Base-by-base conservation (phyloP, 2,113 vertebrate species). In the Engystomops pustulosus region DNA sequence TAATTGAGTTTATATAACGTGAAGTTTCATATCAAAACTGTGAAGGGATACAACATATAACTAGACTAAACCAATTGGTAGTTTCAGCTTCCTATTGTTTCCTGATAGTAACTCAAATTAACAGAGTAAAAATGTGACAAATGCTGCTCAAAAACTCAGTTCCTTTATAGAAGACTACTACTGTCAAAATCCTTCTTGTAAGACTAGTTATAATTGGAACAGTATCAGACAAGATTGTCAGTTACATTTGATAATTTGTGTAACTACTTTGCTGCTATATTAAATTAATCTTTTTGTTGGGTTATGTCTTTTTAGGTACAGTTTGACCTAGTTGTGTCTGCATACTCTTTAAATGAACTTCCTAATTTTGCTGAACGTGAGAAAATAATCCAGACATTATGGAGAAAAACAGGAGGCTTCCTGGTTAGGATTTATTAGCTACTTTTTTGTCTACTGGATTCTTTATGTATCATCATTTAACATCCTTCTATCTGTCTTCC, bases 341-440 rank as follows among this genome's bases (percentile, higher is more conserved):
- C 96, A 67, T 98, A 94, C 86, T 93, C 95, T 17, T 90, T 98
- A 77, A 95, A 94, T 0, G 96, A 97, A 67, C 90, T 98, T 38
- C 81, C 90, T 1, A 89, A 51, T 23, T 79, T 34, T 25, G 87
- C 89, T 4, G 92, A 94, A 5, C 87, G 95, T 30, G 68, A 86
- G 12, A 92, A 93, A 0, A 87, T 88, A 0, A 83, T 94, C 51
- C 85, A 89, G n/a, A 95, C 93, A 2, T 90, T 98, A 70, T 97
- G 96, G 96, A 95, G 95, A 4, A 98, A 96, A 89, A 97, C 96
- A 0, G 86, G 88, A 86, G 88, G 86, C 2, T 97, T 96, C 78
- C 90, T 98, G 91, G 96, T 98, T 11, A 88, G 93, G 88, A 74
- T 12, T 2, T 14, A 11, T 25, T 27, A 60, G 38, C 60, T 20